Base-by-base conservation (phyloP, 2,888 invertebrate genomes). In the Folsomia candida region DNA sequence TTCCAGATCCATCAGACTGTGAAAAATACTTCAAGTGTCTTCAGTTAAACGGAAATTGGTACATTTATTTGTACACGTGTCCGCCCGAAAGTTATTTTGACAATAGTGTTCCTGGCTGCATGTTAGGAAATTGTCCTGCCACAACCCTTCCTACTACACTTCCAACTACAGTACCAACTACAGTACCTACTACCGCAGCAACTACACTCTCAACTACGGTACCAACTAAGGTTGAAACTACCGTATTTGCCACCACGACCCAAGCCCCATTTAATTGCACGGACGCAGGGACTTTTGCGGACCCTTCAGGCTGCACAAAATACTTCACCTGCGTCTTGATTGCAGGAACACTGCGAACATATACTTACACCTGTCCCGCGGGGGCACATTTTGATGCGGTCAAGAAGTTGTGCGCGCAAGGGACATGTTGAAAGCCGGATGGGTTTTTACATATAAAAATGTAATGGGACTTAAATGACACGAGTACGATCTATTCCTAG, bases 321-420 rank as follows among this genome's bases (percentile, higher is more conserved):
- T 75, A 75, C n/a, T 75, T 70, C 37, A 70, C 66, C 26, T 75
- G 74, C 51, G 54, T 75, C 6, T 51, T 54, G 24, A 60, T 70
- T 22, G 58, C 68, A 11, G 66, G 66, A 6, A 68, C 57, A 26
- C 68, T 65, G 26, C 68, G 67, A n/a, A 37, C 22, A 28, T 72
- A 61, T 47, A 24, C 27, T n/a, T 72, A 67, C 57, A 65, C 54
- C 18, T 74, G 74, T 25, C 66, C 72, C 20, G 37, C 74, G 1
- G 51, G 29, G 2, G n/a, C 70, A 0, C 69, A 68, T 54, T 54
- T 14, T 54, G 54, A 54, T 54, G 18, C 22, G 20, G n/a, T 20
- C 22, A 20, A 18, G 6, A 54, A 54, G 54, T 6, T 54, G 20
- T 54, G 54, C 54, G n/a, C 54, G 4, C 11, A 6, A 14, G 54